These are phyloP conservation scores for Clarias macrocephalus DNA, from an alignment of 2,113 vertebrate genomes.

Conservation along the genomic window DNA sequence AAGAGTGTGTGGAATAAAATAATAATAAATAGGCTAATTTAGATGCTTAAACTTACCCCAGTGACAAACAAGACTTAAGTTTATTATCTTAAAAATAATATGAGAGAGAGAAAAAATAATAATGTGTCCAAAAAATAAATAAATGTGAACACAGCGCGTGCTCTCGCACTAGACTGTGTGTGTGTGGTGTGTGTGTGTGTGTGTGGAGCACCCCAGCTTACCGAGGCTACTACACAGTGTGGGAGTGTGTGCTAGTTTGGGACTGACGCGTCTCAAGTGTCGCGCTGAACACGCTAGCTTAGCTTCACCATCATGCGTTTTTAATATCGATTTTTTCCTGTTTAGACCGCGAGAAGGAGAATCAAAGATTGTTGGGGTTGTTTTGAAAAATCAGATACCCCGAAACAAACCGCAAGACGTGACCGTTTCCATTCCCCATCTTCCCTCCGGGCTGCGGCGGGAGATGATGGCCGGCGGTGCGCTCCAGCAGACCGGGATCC, in stretches of 20 bases:
- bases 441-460: constrained; percentile 31
- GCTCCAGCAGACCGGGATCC: constrained; percentile 73
- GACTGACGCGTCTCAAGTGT: constrained; percentile 13
- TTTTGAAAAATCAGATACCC: background rate
- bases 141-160: background rate
- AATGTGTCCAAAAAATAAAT: background rate
- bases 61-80: background rate
- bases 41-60: background rate
- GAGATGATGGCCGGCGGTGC: constrained; percentile 76
- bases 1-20: background rate
- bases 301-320: background rate
- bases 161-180: background rate
- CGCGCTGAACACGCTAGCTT: background rate
- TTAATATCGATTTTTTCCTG: background rate
- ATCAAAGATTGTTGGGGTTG: background rate
- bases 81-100: background rate
- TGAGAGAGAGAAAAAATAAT: too few species aligned
- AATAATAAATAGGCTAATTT: too few species aligned
- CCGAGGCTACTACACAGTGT: background rate
- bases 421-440: constrained; percentile 30
- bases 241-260: background rate
- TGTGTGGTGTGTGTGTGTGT: background rate
- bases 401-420: background rate
- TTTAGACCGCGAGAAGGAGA: background rate
- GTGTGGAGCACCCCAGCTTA: background rate